Conservation (phyloP, 2,113 vertebrate species). For the Dromiciops gliroides region DNA sequence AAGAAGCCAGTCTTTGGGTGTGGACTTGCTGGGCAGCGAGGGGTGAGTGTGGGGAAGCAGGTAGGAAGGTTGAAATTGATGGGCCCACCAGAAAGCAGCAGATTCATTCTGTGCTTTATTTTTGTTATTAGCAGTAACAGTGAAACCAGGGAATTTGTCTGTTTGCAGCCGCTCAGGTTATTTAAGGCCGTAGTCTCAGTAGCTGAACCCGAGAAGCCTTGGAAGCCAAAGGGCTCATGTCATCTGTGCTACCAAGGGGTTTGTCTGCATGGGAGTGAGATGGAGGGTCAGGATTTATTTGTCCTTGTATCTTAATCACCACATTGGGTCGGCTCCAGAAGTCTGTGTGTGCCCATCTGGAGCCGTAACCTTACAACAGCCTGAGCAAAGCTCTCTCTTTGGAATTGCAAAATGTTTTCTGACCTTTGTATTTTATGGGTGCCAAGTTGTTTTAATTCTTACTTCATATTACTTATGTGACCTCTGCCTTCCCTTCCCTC, state of each 20-base stretch:
- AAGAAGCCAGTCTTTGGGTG: background rate
- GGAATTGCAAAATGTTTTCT: background rate
- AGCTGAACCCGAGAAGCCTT: background rate
- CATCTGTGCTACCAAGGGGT: background rate
- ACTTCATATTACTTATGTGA: background rate
- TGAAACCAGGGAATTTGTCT: background rate
- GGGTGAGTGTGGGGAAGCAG: background rate
- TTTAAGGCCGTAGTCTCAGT: background rate
- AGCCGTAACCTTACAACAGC: background rate
- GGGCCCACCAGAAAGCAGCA: background rate
- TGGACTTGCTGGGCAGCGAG: background rate
- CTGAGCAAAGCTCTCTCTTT: background rate
- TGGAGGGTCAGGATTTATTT: background rate
- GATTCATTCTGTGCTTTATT: background rate
- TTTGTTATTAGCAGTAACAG: background rate
- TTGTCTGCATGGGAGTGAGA: background rate
- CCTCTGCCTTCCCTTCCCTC: background rate
- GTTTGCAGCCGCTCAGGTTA: background rate
- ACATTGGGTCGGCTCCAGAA: background rate
- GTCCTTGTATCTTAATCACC: background rate
- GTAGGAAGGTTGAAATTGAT: background rate
- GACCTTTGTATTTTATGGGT: background rate
- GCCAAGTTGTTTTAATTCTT: background rate
- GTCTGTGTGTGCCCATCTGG: background rate
- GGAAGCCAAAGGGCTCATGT: background rate